Base-by-base conservation (phyloP, 2,888 invertebrate genomes). In the Blastobasis lacticolella region DNA sequence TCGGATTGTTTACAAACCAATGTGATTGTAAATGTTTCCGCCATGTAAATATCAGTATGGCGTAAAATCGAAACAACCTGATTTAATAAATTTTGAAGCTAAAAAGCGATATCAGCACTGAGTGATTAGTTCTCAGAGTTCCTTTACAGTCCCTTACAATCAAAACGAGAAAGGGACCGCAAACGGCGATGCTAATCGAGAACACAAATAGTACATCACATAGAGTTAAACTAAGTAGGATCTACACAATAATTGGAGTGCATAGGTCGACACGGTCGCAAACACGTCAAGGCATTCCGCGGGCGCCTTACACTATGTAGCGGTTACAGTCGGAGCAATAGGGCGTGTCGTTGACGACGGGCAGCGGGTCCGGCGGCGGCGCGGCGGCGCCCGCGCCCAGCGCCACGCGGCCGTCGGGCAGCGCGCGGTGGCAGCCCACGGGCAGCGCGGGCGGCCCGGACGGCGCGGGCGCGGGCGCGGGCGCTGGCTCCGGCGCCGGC, bases 271-370 rank as follows among this genome's bases (percentile, higher is more conserved):
- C 87, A 87, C 87, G 87, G 86, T 83, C 80, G 87, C 87, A 87
- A 85, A 85, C 81, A 82, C 81, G 81, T 77, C 77, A 79, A 78
- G 81, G 77, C 86, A 86, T 80, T 75, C 78, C 71, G 69, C 66
- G 69, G 57, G 82, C 84, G 89, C 92, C 94, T 94, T 93, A 96
- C 96, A 94, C 93, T 83, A 96, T 95, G 75, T 93, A 91, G 82
- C 94, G 91, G 87, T 94, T 94, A 90, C 97, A 97, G 74, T 94
- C 94, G 74, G 92, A 92, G 90, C 97, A 97, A 81, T 90, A 88
- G 55, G 92, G 91, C 63, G 90, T 87, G 73, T 90, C 86, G 86
- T 85, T 81, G 81, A 90, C 86, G 68, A 88, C 80, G 60, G 82
- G 81, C 67, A 75, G 78, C 56, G 73, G 63, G 59, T 71, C 78